Evolutionary conservation across 1,140 invertebrate genomes (phyloP).

Genomic region (Drosophila kanapiae): DNA sequence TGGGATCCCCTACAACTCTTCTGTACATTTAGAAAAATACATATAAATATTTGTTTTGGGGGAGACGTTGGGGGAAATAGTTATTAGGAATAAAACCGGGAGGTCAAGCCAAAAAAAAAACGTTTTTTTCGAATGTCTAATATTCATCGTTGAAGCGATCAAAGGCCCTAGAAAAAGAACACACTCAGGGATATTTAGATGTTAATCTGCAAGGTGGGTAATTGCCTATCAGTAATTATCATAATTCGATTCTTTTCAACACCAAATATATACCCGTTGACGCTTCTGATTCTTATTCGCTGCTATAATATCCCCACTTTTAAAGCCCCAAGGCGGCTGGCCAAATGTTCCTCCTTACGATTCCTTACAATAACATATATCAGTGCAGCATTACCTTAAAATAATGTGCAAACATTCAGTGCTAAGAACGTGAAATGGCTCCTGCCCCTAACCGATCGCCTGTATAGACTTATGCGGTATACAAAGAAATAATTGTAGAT

Average conservation of each 20-base stretch:
- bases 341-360: slow-evolving; percentile 17
- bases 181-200: slow-evolving; percentile 48
- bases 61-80: neutral
- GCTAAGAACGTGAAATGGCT: slow-evolving; percentile 35
- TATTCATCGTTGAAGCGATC: slow-evolving; percentile 2
- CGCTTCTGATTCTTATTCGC: neutral
- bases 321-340: slow-evolving; percentile 33
- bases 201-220: slow-evolving; percentile 55
- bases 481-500: slow-evolving; percentile 47
- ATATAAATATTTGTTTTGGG: slow-evolving; percentile 26
- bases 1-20: slow-evolving; percentile 1
- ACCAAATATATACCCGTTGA: slow-evolving; percentile 37
- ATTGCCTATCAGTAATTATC: slow-evolving; percentile 44
- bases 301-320: slow-evolving; percentile 16
- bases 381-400: slow-evolving; percentile 53
- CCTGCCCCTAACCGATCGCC: neutral
- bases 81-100: neutral
- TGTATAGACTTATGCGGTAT: slow-evolving; percentile 19
- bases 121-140: neutral
- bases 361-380: slow-evolving; percentile 33
- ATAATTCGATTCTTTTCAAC: slow-evolving; percentile 24
- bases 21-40: slow-evolving; percentile 53
- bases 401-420: slow-evolving; percentile 59
- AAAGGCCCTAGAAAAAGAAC: slow-evolving; percentile 35
- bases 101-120: slow-evolving; percentile 14